Evolutionary conservation across 1,140 invertebrate species (phyloP).

Genomic region (Meloidogyne exigua): DNA sequence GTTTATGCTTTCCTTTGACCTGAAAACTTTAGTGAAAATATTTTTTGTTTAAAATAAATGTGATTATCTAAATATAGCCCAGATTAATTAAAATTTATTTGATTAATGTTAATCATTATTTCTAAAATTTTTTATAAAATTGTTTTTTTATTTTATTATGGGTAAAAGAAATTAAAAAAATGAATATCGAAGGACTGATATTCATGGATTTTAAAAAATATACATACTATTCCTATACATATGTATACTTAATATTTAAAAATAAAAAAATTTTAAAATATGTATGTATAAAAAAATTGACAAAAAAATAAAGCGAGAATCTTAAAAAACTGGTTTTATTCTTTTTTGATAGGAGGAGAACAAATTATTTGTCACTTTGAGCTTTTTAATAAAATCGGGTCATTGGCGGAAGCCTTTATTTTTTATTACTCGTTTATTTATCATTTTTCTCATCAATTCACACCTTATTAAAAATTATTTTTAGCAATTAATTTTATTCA

Average conservation of each 20-base stretch:
- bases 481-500: not conserved
- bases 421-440: constrained; percentile 3
- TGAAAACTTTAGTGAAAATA: constrained; percentile 14
- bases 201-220: no score
- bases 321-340: not conserved
- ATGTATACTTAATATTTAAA: no score
- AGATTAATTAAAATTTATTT: not conserved
- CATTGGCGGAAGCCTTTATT: not conserved
- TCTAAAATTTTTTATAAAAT: not conserved
- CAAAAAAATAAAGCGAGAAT: no score
- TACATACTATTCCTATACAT: no score
- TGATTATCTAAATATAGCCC: not conserved
- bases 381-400: not conserved
- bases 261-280: no score
- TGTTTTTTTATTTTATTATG: not conserved
- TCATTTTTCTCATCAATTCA: not conserved
- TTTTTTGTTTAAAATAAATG: not conserved
- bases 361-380: not conserved
- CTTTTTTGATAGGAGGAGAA: not conserved
- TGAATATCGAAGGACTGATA: no score
- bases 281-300: no score
- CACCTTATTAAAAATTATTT: not conserved
- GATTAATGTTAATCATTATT: not conserved
- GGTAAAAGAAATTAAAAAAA: no score
- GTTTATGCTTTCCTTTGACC: constrained; percentile 48